Base-by-base conservation (phyloP, 2,113 vertebrate species). In the Burhinus bistriatus region DNA sequence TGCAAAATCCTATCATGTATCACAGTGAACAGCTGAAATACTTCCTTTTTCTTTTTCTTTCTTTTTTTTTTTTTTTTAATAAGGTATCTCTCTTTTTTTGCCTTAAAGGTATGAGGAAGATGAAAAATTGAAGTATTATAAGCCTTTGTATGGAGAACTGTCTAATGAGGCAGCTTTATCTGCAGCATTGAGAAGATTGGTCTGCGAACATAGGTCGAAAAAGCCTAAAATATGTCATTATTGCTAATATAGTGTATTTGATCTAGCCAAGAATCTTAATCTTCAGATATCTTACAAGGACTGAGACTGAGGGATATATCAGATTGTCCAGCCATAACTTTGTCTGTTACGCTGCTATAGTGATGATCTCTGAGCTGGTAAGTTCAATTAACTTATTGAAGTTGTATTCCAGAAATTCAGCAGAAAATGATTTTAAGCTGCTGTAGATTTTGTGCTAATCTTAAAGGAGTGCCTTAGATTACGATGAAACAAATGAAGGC, bases 151-250 rank as follows among this genome's bases (percentile, higher is more conserved):
- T 71, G 64, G 93, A 93, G 96, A 95, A 83, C 82, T 83, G 86
- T 88, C 91, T 95, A 92, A 97, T 96, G 96, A 96, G 89, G 88
- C 93, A 95, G 93, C 87, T 97, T 95, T 98, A 90, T 91, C 69
- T 73, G 26, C 85, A 79, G 96, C 66, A 62, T 62, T 45, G 49
- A 95, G 94, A 84, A 97, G 96, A 90, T 58, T 69, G 52, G 64
- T 70, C 42, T 62, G 92, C 18, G 59, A 96, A 95, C 93, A 93
- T 51, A 83, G 71, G 62, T 44, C 87, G 90, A 75, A 92, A 91
- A 75, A 66, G 44, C 83, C 65, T 68, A 30, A 78, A 93, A 81
- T 66, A 21, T n/a, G 49, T 93, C 59, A 23, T 95, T 91, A 93
- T 45, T 91, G 87, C 88, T 82, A 49, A 96, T 69, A 62, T 54